Base-by-base conservation (phyloP, 2,888 invertebrate species). In the Xylota segnis region DNA sequence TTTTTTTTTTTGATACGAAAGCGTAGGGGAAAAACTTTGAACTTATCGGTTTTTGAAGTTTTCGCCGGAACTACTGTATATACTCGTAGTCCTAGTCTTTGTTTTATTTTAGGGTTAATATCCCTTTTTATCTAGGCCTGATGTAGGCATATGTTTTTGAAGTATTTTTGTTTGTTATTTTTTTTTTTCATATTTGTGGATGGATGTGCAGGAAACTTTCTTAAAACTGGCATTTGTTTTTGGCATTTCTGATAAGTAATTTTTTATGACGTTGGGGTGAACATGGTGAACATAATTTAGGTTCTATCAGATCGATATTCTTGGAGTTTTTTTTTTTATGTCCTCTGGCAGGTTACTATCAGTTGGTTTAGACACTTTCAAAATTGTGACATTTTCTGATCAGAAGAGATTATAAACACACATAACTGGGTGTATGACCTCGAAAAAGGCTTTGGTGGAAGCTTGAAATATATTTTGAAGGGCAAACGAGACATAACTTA, bases 21-120 rank as follows among this genome's bases (percentile, higher is more conserved):
- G 27, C 2, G 43, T 40, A 18, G 16, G 14, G n/a, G 16, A 43
- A 43, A 52, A 56, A 56, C 43, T 70, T 70, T 70, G 56, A 71
- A 74, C 43, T 65, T 74, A 74, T 74, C 74, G 54, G 34, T 56
- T 63, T 74, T 54, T 54, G 32, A 74, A 63, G 63, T 61, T 72
- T 27, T 47, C 6, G 5, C 14, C 29, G 40, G 18, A 34, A 40
- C 40, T 29, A 37, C 37, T 29, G 29, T 29, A 54, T 32, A 34
- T 18, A 29, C 43, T 61, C 5, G 23, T 23, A 23, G 23, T 61
- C 5, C 2, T 23, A 23, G 23, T 23, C 23, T 23, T 23, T 23
- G 23, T 23, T 10, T 43, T 18, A 16, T 56, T 56, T 56, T 32
- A n/a, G 63, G 40, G 63, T 27, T 54, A 40, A 54, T 63, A 74